Conservation (phyloP, 30 jellyfish, hydroid and myxozoan genomes). For the Euphysa ruthae region DNA sequence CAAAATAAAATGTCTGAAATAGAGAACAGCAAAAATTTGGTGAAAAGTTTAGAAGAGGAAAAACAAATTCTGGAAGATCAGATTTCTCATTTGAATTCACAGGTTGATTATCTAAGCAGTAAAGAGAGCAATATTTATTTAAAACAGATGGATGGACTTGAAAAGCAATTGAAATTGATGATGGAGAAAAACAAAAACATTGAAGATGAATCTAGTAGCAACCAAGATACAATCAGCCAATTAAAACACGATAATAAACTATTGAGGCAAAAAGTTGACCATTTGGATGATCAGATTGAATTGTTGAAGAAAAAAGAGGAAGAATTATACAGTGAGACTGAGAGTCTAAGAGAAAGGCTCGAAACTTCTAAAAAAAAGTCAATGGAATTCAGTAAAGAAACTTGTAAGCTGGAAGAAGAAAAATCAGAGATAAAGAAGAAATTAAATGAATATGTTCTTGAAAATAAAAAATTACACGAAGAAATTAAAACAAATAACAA, state of each 20-base stretch:
- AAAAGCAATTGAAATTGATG: neutral
- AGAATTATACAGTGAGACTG: constrained; percentile 8
- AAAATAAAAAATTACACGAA: neutral
- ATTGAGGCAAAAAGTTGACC: neutral
- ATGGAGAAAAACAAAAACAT: neutral
- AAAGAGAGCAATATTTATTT: neutral
- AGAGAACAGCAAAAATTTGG: neutral
- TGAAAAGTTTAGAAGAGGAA: neutral
- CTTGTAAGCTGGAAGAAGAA: constrained; percentile 1
- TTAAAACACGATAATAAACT: neutral
- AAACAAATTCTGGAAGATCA: neutral
- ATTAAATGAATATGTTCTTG: neutral
- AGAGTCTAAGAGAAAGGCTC: constrained; percentile 9
- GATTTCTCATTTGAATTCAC: neutral
- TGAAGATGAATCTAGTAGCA: neutral
- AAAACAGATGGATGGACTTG: neutral
- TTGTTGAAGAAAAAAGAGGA: constrained; percentile 3
- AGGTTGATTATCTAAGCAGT: neutral
- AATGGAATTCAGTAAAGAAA: neutral
- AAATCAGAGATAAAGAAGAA: neutral
- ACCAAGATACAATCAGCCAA: neutral
- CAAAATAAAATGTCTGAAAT: too few relatives aligned
- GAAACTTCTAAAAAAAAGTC: neutral
- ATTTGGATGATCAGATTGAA: neutral
- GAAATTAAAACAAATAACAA: neutral